Evolutionary conservation across 2,797 vertebrate genomes (phyloP).

Genomic region (Micromesistius poutassou): DNA sequence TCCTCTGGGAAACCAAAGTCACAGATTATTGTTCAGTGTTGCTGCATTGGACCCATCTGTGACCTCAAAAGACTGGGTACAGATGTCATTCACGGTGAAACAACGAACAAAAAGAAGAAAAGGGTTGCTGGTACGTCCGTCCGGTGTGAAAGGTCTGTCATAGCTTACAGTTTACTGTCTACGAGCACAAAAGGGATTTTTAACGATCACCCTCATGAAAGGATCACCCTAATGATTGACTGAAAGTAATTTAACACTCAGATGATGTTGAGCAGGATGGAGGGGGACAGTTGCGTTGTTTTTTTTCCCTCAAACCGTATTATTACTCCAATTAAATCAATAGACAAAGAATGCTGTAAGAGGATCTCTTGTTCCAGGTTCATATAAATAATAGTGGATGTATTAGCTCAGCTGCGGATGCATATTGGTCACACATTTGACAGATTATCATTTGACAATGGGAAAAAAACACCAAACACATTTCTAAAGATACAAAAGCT

Average conservation of each 20-base stretch:
- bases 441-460: background rate
- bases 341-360: background rate
- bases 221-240: background rate
- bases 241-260: background rate
- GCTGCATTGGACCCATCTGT: conserved; percentile 63
- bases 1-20: conserved; percentile 45
- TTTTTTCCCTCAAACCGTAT: background rate
- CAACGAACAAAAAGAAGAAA: background rate
- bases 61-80: conserved; percentile 64
- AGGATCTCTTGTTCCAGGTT: background rate
- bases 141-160: background rate
- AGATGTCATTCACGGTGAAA: conserved; percentile 8
- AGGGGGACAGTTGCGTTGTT: background rate
- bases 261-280: background rate
- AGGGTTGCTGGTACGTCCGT: background rate
- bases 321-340: background rate
- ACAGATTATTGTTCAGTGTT: conserved; percentile 56
- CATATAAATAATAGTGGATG: background rate
- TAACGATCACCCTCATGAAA: background rate
- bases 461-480: background rate
- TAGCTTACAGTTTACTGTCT: background rate
- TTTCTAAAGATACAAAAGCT: conserved; percentile 1
- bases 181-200: background rate
- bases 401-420: background rate
- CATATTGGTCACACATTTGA: background rate